phyloP scores from a whole-genome alignment of 2,113 vertebrate species.

The Istiophorus platypterus region DNA sequence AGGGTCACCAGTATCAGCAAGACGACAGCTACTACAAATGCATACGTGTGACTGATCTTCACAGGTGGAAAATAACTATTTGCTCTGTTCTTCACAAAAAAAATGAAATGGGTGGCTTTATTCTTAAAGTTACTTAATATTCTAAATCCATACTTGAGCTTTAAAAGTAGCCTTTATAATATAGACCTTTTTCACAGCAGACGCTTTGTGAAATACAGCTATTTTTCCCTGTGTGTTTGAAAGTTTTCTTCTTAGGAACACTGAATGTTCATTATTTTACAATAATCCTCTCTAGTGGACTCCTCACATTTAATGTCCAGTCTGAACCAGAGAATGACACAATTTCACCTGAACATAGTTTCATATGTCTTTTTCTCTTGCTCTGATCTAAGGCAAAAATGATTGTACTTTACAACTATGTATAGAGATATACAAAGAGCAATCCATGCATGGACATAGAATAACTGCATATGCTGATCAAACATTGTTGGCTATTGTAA shows the following conservation, averaged over 20 bases:
- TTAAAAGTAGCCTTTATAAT: background rate
- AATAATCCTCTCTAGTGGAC: background rate
- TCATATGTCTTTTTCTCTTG: too few species aligned
- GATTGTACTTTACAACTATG: too few species aligned
- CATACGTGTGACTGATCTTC: slow-evolving; percentile 85
- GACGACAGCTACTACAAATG: slow-evolving; percentile 83
- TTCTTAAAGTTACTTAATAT: background rate
- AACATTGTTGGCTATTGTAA: background rate
- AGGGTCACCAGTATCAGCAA: slow-evolving; percentile 45
- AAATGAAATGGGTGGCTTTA: background rate
- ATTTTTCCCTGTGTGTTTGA: too few species aligned
- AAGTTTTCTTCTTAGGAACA: too few species aligned
- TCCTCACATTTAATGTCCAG: background rate
- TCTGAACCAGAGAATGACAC: background rate
- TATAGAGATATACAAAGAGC: background rate
- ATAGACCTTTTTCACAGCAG: too few species aligned
- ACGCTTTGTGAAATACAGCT: too few species aligned
- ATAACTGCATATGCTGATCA: background rate
- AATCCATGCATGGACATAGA: background rate
- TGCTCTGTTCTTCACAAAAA: background rate
- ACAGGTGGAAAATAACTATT: background rate
- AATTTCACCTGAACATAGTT: background rate
- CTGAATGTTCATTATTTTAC: too few species aligned
- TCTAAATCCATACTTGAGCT: background rate
- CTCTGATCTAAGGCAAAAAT: background rate